Base-by-base conservation (phyloP, 2,797 vertebrate genomes). In the Caiman crocodilus region DNA sequence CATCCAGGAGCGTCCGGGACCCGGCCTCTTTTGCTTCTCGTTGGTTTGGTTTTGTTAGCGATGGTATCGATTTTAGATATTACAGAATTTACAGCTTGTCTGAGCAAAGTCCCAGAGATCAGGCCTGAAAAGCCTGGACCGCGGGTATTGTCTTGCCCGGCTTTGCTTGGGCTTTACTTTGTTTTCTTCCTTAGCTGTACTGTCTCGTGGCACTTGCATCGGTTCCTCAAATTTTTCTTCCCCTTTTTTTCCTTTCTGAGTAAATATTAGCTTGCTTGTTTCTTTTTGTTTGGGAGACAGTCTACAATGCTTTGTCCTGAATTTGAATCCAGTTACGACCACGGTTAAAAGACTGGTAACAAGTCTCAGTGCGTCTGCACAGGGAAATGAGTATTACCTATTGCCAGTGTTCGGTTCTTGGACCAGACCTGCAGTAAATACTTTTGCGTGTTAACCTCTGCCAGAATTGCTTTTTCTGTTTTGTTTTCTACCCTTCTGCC, bases 341-440 rank as follows among this genome's bases (percentile, higher is more conserved):
- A 0, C 12, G 76, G 83, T 89, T 89, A 84, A 83, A 77, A 57
- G 55, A 26, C 12, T 82, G 85, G 76, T 78, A 90, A 17, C 79
- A 83, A 55, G 90, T 55, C 65, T 74, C 21, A 0, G 79, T 67
- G 80, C 2, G 5, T 17, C 18, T 26, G 67, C 55, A 77, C 93
- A 92, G 91, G 94, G 63, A 78, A 73, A 94, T 79, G 16, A 79
- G 65, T 82, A 73, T 90, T 94, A 90, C 80, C 90, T 74, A 61
- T 28, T 87, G 76, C 59, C 63, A 59, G 59, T 91, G 93, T 95
- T 97, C 93, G 84, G 57, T 87, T 95, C 94, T 94, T 67, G 89
- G 90, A 87, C 90, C 92, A 88, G 85, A 76, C 76, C 78, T 87
- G 56, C 69, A 64, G 88, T 84, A 87, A 95, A 94, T 91, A 94